Evolutionary conservation across 53 echinoderm and acorn worm genomes (phyloP).

Genomic region (Holothuria scabra): DNA sequence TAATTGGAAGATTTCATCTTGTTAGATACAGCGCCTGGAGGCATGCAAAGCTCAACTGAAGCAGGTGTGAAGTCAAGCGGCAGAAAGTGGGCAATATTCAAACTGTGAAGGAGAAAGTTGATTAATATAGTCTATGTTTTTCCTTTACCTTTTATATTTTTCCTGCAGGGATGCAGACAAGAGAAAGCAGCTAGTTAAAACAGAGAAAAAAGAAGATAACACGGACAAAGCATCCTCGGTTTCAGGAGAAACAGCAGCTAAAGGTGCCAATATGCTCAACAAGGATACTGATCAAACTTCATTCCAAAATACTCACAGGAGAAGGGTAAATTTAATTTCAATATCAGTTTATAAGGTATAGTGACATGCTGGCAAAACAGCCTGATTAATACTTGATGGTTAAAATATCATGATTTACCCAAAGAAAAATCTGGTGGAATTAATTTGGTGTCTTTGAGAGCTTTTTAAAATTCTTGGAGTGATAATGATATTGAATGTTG

Average conservation of each 20-base stretch:
- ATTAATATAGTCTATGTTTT: not conserved
- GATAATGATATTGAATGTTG: no score
- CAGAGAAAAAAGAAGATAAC: slow-evolving; percentile 67
- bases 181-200: slow-evolving; percentile 70
- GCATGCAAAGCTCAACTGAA: no score
- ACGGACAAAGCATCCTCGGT: slow-evolving; percentile 71
- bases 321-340: slow-evolving; percentile 62
- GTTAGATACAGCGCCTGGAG: no score
- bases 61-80: no score
- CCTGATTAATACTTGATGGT: no score
- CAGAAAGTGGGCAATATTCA: no score
- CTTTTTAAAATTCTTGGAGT: no score
- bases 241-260: slow-evolving; percentile 68
- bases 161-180: slow-evolving; percentile 88
- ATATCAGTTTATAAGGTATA: not conserved
- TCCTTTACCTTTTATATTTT: not conserved
- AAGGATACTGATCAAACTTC: slow-evolving; percentile 60
- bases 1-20: no score
- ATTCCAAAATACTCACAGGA: slow-evolving; percentile 65
- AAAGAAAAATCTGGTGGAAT: no score
- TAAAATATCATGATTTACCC: no score
- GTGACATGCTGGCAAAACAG: no score
- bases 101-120: not conserved
- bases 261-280: slow-evolving; percentile 66
- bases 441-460: no score